Evolutionary conservation across 2,888 invertebrate species (phyloP), one percentile per base, ranked within the genome.

Genomic region (Furcula furcula): DNA sequence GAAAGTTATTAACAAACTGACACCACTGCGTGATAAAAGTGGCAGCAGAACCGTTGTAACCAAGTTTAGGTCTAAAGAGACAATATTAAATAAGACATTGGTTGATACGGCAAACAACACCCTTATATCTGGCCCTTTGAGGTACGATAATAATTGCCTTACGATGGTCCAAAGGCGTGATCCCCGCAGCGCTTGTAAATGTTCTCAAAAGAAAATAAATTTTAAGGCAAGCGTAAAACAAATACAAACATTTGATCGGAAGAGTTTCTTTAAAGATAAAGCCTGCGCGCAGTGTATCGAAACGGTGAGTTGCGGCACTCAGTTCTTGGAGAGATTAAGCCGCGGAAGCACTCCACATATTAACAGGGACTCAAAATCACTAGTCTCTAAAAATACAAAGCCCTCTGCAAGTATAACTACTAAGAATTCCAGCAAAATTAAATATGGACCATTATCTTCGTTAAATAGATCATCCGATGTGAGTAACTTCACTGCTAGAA

Each of bases 41-140:
- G 43, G 40, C 7, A 55, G 40, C 11, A 55, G 43, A 34, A 49
- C 46, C 19, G 18, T 36, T 7, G 28, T 52, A 20, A 55, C 52
- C 22, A 64, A 55, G 36, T 41, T 56, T 7, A 68, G 59, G 42
- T 63, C 63, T 7, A 62, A 53, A 42, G 59, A 74, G 31, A 58
- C 34, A 2, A 18, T 65, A 18, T 16, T 56, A 4, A 61, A 52
- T 14, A 73, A 66, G 33, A 44, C 46, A 13, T 64, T 55, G 5
- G 39, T 47, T 15, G 70, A 78, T 40, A 48, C 34, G 28, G 63
- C 58, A 13, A 49, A 65, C 3, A 82, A 81, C 38, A 81, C 83
- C 1, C 22, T 40, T 4, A 36, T 70, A 3, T 64, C 73, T 27
- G 75, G 75, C 3, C 58, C 75, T 2, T 37, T 72, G 15, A 57